Base-by-base conservation (phyloP, 1,140 invertebrate genomes). In the Hormaphis cornu region DNA sequence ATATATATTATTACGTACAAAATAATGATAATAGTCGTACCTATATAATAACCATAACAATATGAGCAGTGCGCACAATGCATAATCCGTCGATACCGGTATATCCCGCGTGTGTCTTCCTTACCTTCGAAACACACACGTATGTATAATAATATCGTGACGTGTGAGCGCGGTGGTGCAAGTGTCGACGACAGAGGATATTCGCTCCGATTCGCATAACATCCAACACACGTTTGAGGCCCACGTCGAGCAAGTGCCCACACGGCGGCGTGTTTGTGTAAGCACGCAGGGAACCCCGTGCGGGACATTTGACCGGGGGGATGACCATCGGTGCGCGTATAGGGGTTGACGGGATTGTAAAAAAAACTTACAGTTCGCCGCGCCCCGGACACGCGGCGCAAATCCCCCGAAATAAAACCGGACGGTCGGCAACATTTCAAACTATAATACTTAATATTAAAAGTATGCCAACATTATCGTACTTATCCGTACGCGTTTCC, bases 371-470 rank as follows among this genome's bases (percentile, higher is more conserved):
- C n/a, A 40, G 16, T 66, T 66, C 61, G 9, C 40, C 28, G 22
- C 35, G 28, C 26, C 42, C 44, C 28, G 18, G 24, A 50, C 3
- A 14, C n/a, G n/a, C n/a, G n/a, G n/a, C n/a, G n/a, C 35, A 66
- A 37, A 35, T 35, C 44, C 7, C n/a, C n/a, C n/a, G n/a, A n/a
- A n/a, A n/a, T 6, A 35, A 66, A 66, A 48, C 61, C 44, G 61
- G 59, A 63, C 28, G 18, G 54, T 4, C 6, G 44, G 28, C 44
- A 66, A 66, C 44, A 66, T 66, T 50, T 66, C 61, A 66, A 66
- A 66, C 44, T 14, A n/a, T n/a, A n/a, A n/a, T n/a, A n/a, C n/a
- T n/a, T n/a, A n/a, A n/a, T n/a, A n/a, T n/a, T n/a, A n/a, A n/a
- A n/a, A n/a, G n/a, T n/a, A n/a, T n/a, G n/a, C n/a, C n/a, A n/a